Evolutionary conservation across 1,140 invertebrate species (phyloP), one percentile per base, ranked within the genome.

Genomic region (Myzus persicae): DNA sequence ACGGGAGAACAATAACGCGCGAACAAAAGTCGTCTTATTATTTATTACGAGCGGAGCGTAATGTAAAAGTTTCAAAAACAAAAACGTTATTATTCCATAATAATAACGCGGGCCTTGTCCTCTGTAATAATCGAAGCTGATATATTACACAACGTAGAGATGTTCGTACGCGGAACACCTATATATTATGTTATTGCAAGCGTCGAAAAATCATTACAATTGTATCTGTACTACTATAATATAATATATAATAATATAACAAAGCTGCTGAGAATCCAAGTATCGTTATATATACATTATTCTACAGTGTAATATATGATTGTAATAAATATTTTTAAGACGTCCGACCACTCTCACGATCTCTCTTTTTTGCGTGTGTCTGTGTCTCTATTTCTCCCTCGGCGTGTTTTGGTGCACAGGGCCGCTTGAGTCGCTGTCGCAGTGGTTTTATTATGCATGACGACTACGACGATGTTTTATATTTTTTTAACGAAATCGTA

Each of bases 281-380:
- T 76, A n/a, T 42, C 31, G 38, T 67, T 67, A 67, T 67, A 90
- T n/a, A n/a, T n/a, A n/a, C n/a, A n/a, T n/a, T n/a, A 31, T 67
- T 59, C 59, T 31, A n/a, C n/a, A n/a, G 59, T 76, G 18, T 51
- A 38, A 88, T 59, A 90, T 90, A n/a, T 42, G 89, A 4, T 26
- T 76, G 40, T 46, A n/a, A 76, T 91, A 76, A 90, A 42, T 44
- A 44, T 76, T 54, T 51, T 76, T 91, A 46, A 76, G 26, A 90
- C 51, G 89, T 42, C 26, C 24, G 6, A 26, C 5, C 36, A 67
- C 24, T 31, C 38, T 24, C 11, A 44, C 84, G 59, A 76, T 85
- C 84, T 44, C 40, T 85, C 40, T 84, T 26, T 90, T 51, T 90
- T 31, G 4, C n/a, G 59, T 76, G 31, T n/a, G 4, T 31, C 1